A percentile compares a stretch with the other conserved stretches of the same genome.
Evolutionary conservation across 1,140 invertebrate genomes (phyloP).

Genomic region (Tigriopus japonicus): DNA sequence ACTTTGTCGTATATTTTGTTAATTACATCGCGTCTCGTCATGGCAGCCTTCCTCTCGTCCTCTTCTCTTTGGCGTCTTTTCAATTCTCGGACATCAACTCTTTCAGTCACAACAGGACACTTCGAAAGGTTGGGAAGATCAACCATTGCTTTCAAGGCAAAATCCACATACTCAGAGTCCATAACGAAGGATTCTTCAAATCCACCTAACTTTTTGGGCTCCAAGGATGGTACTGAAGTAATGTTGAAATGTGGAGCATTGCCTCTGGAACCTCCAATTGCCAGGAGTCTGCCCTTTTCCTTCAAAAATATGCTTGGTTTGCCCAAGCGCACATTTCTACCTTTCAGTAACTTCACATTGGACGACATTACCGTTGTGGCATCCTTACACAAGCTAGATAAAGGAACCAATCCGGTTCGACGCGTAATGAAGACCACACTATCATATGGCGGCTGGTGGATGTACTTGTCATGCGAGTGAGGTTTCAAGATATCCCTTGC

Average conservation of each 20-base stretch:
- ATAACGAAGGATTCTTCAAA: too few relatives aligned
- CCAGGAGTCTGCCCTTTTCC: not conserved
- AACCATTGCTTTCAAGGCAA: too few relatives aligned
- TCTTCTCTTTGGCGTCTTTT: too few relatives aligned
- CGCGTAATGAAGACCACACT: not conserved
- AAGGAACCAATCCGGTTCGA: not conserved
- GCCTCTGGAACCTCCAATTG: constrained; percentile 1
- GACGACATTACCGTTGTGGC: not conserved
- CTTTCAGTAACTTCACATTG: not conserved
- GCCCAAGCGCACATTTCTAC: not conserved
- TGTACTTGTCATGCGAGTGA: constrained; percentile 3
- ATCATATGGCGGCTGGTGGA: not conserved
- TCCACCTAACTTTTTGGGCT: too few relatives aligned
- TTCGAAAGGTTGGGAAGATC: too few relatives aligned
- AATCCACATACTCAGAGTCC: too few relatives aligned
- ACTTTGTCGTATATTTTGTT: too few relatives aligned
- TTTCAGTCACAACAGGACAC: too few relatives aligned
- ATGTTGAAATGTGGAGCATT: not conserved
- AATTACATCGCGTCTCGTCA: too few relatives aligned
- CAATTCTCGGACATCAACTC: too few relatives aligned
- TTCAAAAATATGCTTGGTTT: not conserved
- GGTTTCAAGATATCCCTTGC: constrained; percentile 6
- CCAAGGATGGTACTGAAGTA: too few relatives aligned
- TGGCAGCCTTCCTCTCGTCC: too few relatives aligned
- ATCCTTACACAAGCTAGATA: not conserved